Evolutionary conservation across 2,888 invertebrate species (phyloP).

Genomic region (Neoascia interrupta): DNA sequence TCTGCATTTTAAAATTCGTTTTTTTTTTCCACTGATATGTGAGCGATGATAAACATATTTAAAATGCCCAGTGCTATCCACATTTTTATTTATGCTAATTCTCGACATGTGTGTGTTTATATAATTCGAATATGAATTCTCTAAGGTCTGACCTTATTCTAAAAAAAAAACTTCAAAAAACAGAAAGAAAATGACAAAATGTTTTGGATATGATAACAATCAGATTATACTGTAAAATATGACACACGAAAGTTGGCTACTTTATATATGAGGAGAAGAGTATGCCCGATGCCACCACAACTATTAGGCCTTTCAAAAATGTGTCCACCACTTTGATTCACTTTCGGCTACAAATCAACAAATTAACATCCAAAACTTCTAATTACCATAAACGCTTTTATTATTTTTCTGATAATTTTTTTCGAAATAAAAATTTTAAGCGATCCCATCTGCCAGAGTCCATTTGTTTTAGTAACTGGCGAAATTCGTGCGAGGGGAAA

Average conservation of each 20-base stretch:
- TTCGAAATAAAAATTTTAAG: constrained; percentile 21
- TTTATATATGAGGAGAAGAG: no score
- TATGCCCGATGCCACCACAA: no score
- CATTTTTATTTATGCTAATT: constrained; percentile 47
- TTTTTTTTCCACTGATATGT: constrained; percentile 21
- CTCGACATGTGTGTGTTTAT: constrained; percentile 19
- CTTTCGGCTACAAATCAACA: constrained; percentile 37
- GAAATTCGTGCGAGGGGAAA: no score
- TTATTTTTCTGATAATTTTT: constrained; percentile 10
- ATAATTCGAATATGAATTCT: constrained; percentile 3
- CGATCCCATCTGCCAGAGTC: constrained; percentile 28
- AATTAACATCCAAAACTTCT: constrained; percentile 34
- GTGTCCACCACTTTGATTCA: constrained; percentile 6
- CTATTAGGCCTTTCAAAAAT: neutral
- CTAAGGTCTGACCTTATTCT: constrained; percentile 32
- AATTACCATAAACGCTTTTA: constrained; percentile 49
- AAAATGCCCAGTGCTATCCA: constrained; percentile 13
- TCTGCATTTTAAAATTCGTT: constrained; percentile 25
- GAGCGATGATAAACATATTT: constrained; percentile 42
- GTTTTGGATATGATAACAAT: constrained; percentile 23
- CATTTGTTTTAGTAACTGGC: constrained; percentile 22
- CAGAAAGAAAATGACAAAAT: constrained; percentile 28
- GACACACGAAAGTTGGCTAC: no score
- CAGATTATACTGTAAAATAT: constrained; percentile 38
- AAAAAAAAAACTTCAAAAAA: constrained; percentile 2